Percentiles rank a stretch among this genome's conserved stretches.
Evolutionary conservation across 2,113 vertebrate genomes (phyloP).

Genomic region (Athene cunicularia): DNA sequence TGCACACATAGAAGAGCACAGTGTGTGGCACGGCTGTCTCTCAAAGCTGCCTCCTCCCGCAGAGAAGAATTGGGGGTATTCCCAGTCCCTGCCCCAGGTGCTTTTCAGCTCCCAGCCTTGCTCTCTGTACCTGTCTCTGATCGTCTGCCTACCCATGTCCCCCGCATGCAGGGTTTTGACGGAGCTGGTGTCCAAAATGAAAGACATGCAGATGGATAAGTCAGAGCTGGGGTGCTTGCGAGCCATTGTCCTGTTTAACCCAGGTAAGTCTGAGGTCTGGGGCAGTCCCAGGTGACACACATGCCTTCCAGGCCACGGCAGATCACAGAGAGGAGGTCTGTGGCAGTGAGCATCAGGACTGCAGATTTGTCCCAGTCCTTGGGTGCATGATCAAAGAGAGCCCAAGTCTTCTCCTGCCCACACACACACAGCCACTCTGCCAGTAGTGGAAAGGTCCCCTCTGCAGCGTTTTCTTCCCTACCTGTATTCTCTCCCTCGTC

Average conservation of each 20-base stretch:
- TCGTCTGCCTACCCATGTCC: not conserved
- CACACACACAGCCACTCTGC: not conserved
- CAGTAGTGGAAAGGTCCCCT: not conserved
- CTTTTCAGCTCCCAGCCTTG: not conserved
- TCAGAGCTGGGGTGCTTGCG: constrained; percentile 93
- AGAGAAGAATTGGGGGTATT: not conserved
- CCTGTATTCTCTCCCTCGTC: not conserved
- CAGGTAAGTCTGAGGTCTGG: constrained; percentile 74
- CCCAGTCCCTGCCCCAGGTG: not conserved
- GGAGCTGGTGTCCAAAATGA: constrained; percentile 97
- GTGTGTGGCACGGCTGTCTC: not conserved
- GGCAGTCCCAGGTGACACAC: not conserved
- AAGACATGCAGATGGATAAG: constrained; percentile 98
- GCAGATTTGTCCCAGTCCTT: not conserved
- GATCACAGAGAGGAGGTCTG: not conserved
- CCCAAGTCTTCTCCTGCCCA: rapidly evolving
- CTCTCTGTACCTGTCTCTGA: not conserved
- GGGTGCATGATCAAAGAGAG: not conserved
- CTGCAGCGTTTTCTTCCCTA: not conserved
- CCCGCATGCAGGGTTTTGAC: constrained; percentile 85
- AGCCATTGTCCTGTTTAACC: constrained; percentile 95
- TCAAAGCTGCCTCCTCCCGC: not conserved
- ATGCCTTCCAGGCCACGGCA: not conserved
- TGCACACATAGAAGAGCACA: not conserved
- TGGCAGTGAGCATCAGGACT: not conserved